Evolutionary conservation across 2,797 vertebrate genomes (phyloP).

Genomic region (Philypnodon macrostomus): DNA sequence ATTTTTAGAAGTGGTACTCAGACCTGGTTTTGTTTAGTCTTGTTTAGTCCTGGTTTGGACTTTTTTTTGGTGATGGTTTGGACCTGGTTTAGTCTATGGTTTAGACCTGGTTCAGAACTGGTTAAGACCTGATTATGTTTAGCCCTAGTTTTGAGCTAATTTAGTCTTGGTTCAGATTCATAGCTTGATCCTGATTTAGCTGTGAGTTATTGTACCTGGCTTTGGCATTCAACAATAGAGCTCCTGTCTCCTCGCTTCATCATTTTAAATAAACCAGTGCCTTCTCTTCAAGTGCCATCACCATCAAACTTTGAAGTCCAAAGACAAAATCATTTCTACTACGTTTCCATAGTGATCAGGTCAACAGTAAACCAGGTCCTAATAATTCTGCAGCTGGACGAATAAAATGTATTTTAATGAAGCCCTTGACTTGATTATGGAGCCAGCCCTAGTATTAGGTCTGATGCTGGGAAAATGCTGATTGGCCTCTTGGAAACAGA

Average conservation of each 20-base stretch:
- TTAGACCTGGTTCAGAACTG: no score
- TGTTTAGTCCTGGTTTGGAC: no score
- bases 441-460: conserved; percentile 33
- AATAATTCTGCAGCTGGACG: conserved; percentile 25
- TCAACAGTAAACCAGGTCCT: conserved; percentile 44
- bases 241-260: conserved; percentile 18
- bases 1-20: no score
- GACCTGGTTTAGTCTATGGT: no score
- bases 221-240: neutral
- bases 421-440: conserved; percentile 60
- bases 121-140: no score
- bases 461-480: conserved; percentile 38
- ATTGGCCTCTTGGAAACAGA: conserved; percentile 43
- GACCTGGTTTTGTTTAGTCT: no score
- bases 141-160: no score
- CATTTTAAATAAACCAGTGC: conserved; percentile 27
- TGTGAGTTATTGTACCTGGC: neutral
- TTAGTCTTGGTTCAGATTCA: no score
- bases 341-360: conserved; percentile 59
- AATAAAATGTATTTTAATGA: conserved; percentile 59
- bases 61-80: no score
- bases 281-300: conserved; percentile 29
- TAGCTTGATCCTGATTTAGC: no score
- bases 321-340: conserved; percentile 26
- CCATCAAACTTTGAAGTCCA: conserved; percentile 38